Evolutionary conservation across 2,797 vertebrate species (phyloP).

Genomic region (Cossypha caffra): DNA sequence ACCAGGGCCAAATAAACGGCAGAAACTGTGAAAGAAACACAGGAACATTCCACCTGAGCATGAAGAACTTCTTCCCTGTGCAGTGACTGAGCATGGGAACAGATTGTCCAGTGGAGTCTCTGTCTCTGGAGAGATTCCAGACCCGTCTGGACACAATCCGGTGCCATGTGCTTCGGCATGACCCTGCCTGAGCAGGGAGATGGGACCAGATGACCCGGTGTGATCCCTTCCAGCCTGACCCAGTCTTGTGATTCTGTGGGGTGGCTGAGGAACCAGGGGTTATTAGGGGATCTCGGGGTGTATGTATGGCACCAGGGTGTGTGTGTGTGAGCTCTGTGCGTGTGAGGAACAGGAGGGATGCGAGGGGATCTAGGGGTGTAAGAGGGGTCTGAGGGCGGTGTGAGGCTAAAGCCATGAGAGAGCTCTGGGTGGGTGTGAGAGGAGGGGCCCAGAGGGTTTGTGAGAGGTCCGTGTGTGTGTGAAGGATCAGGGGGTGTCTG

Average conservation of each 20-base stretch:
- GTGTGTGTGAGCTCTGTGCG: background rate
- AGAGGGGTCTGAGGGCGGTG: rapidly evolving
- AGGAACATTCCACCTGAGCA: background rate
- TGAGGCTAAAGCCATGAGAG: background rate
- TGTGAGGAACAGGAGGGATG: background rate
- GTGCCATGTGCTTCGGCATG: background rate
- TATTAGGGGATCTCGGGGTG: too few relatives aligned
- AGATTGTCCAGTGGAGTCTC: background rate
- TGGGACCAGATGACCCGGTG: rapidly evolving
- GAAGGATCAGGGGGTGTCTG: too few relatives aligned
- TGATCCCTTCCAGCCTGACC: background rate
- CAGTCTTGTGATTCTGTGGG: background rate
- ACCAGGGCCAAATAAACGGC: rapidly evolving
- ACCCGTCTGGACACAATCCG: background rate
- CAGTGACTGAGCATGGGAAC: background rate
- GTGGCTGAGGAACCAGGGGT: background rate
- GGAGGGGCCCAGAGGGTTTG: too few relatives aligned
- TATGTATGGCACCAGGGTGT: rapidly evolving
- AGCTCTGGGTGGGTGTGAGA: background rate
- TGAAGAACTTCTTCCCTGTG: background rate
- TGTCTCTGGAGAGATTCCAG: background rate
- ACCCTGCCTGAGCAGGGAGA: background rate
- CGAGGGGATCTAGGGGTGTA: rapidly evolving
- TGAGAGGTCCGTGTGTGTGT: background rate
- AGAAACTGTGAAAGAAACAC: background rate